Conservation (phyloP, 2,113 vertebrate species). For the Crotalus viridis region DNA sequence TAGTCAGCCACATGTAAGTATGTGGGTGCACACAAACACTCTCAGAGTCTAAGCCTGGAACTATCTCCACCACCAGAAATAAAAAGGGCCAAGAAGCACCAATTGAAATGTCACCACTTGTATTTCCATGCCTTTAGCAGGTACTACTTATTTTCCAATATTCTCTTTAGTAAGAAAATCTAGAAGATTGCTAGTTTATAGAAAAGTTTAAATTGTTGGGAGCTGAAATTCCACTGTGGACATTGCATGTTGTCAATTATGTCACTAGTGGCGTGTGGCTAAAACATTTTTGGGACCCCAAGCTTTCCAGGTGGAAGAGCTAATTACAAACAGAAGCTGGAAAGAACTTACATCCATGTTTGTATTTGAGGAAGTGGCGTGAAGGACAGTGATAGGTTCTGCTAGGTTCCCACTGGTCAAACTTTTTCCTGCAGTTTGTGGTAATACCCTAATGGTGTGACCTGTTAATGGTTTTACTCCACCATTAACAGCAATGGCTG, state of each 20-base stretch:
- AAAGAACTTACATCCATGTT: conserved; percentile 74
- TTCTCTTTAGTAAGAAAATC: background rate
- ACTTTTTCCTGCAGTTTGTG: conserved; percentile 55
- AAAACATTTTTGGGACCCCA: background rate
- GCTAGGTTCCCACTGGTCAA: conserved; percentile 46
- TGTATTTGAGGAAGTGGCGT: conserved; percentile 8
- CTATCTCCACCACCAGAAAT: background rate
- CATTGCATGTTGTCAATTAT: background rate
- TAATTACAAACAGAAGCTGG: background rate
- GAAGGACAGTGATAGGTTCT: conserved; percentile 63
- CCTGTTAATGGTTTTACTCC: conserved; percentile 71
- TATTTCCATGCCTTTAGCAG: background rate
- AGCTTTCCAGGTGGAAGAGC: background rate
- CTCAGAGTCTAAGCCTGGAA: background rate
- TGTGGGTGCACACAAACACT: background rate
- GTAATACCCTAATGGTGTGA: conserved; percentile 65
- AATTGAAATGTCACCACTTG: background rate
- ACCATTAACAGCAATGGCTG: conserved; percentile 67
- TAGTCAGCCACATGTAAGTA: background rate
- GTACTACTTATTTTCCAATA: background rate
- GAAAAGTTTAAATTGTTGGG: background rate
- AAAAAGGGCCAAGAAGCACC: background rate
- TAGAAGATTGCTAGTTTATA: background rate
- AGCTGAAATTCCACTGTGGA: background rate
- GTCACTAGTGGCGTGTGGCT: background rate